These are phyloP conservation scores for Cyanistes caeruleus DNA, from an alignment of 2,113 vertebrate genomes.

Conservation along the genomic window DNA sequence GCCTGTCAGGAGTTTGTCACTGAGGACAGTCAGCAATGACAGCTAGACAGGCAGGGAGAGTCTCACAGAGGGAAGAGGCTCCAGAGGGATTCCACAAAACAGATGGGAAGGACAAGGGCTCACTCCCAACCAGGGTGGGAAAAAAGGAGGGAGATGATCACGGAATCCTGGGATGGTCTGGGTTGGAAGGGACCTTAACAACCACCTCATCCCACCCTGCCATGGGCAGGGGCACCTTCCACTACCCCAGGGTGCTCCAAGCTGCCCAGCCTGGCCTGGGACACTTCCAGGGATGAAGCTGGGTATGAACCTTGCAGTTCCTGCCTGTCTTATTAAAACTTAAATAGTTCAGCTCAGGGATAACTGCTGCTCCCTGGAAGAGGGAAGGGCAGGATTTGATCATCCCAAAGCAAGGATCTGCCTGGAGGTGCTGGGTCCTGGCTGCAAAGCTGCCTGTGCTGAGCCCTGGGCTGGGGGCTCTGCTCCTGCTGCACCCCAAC, in stretches of 20 bases:
- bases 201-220: not conserved
- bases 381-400: not conserved
- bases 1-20: not conserved
- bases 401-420: not conserved
- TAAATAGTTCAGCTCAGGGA: accelerated
- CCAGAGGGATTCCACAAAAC: not conserved
- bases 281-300: not conserved
- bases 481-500: not conserved
- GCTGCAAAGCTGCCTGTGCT: not conserved
- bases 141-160: not conserved
- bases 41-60: not conserved
- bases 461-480: not conserved
- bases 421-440: not conserved
- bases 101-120: not conserved
- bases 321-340: not conserved
- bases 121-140: accelerated
- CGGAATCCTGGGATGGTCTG: accelerated
- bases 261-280: not conserved
- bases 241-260: not conserved
- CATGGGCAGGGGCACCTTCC: not conserved
- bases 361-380: not conserved
- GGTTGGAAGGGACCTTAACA: not conserved
- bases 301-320: not conserved
- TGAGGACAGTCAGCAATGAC: accelerated
- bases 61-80: not conserved